phyloP scores from a whole-genome alignment of 2,888 invertebrate species.

The Tachina fera region DNA sequence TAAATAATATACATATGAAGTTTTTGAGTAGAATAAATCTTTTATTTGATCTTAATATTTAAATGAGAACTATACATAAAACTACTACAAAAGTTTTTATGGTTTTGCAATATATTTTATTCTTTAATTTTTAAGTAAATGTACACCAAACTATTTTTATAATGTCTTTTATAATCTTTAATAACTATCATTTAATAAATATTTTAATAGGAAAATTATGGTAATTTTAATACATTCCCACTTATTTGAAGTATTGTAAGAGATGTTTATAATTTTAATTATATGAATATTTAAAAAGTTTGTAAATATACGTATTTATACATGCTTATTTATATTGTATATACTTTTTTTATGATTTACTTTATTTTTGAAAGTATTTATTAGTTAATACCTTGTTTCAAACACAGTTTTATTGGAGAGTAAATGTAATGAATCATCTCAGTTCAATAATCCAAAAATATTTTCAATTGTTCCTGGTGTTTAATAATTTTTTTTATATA shows the following conservation, averaged over 20 bases:
- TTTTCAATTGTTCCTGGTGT: not conserved
- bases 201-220: slow-evolving; percentile 35
- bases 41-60: slow-evolving; percentile 61
- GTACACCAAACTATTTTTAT: slow-evolving; percentile 18
- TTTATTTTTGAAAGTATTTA: not conserved
- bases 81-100: slow-evolving; percentile 66
- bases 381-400: slow-evolving; percentile 21
- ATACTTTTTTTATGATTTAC: not conserved
- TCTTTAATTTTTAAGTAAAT: slow-evolving; percentile 29
- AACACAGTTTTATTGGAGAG: not conserved
- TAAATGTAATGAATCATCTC: not conserved
- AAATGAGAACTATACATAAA: slow-evolving; percentile 63
- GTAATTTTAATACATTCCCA: not conserved
- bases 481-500: not conserved
- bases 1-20: not conserved
- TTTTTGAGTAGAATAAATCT: slow-evolving; percentile 59
- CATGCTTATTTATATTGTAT: slow-evolving; percentile 15
- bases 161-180: no score
- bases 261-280: not conserved
- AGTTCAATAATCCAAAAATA: not conserved
- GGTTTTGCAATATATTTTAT: not conserved
- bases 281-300: not conserved
- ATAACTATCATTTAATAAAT: no score
- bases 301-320: not conserved
- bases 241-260: not conserved